Base-by-base conservation (phyloP, 2,113 vertebrate genomes). In the Gavia stellata region DNA sequence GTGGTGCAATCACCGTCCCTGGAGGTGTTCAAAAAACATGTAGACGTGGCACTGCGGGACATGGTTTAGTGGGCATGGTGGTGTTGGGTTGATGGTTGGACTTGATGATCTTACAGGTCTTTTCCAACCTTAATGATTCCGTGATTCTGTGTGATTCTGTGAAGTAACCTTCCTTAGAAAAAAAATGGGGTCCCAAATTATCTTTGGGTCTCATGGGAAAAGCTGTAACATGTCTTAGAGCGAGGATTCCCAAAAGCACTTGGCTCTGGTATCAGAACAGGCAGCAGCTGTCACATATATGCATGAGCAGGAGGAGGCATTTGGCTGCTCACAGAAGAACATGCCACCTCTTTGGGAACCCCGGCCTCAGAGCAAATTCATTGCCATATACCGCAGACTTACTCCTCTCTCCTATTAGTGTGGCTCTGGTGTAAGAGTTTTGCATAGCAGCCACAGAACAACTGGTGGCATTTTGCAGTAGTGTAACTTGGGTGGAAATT, bases 381-480 rank as follows among this genome's bases (percentile, higher is more conserved):
- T 26, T 74, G 47, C 26, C 42, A 3, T 17, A 14, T 38, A 36
- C 42, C 9, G 1, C 33, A 70, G 3, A 8, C 21, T 65, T 66
- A 14, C 23, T 68, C 17, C n/a, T 72, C 55, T 72, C 55, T 68
- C 42, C 66, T 28, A 5, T 21, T 55, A 49, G 14, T 17, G 16
- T 10, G 38, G 23, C n/a, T 70, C 42, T 47, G 36, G 6, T 31
- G 10, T 26, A 61, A 65, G 31, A 7, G 14, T 25, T 88, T 85
- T 65, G 29, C 25, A 70, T 4, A 93, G 38, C 65, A 86, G 63
- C 9, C n/a, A 28, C 9, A 23, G 38, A 81, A 55, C 25, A 81
- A 31, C 14, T 1, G 0, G 23, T 62, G 55, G 49, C 0, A 1
- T 81, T 86, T 61, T 81, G 68, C 4, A 2, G 4, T 7, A 4